Conservation (phyloP, 2,797 vertebrate species). For the Chiloscyllium punctatum region DNA sequence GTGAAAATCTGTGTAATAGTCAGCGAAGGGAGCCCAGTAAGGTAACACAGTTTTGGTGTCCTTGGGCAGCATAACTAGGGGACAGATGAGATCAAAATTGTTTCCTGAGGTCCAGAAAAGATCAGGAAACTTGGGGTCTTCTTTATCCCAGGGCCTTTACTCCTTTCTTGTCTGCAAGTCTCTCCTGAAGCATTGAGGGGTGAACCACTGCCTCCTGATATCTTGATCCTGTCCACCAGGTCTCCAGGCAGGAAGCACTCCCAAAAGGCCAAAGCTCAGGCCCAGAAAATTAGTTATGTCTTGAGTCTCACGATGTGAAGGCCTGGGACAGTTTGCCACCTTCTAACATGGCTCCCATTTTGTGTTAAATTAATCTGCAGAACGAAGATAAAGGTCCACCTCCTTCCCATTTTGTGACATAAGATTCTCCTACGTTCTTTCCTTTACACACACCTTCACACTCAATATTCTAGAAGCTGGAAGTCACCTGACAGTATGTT, state of each 20-base stretch:
- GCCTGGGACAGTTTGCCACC: not conserved
- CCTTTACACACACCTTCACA: not conserved
- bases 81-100: not conserved
- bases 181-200: not conserved
- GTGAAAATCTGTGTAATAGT: not conserved
- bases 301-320: not conserved
- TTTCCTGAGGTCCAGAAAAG: not conserved
- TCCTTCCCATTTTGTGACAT: not conserved
- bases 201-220: not conserved
- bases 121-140: not conserved
- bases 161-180: not conserved
- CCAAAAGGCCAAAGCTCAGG: not conserved
- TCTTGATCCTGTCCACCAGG: not conserved
- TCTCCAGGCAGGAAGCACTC: not conserved
- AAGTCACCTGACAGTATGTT: not conserved
- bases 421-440: not conserved
- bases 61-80: not conserved
- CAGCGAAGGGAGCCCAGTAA: not conserved
- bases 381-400: not conserved
- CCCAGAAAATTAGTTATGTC: not conserved
- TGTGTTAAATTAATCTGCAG: not conserved
- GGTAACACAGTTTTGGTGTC: not conserved
- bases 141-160: not conserved
- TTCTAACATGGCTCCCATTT: not conserved
- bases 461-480: not conserved